Evolutionary conservation across 1,140 invertebrate genomes (phyloP).

Genomic region (Palaemon carinicauda): DNA sequence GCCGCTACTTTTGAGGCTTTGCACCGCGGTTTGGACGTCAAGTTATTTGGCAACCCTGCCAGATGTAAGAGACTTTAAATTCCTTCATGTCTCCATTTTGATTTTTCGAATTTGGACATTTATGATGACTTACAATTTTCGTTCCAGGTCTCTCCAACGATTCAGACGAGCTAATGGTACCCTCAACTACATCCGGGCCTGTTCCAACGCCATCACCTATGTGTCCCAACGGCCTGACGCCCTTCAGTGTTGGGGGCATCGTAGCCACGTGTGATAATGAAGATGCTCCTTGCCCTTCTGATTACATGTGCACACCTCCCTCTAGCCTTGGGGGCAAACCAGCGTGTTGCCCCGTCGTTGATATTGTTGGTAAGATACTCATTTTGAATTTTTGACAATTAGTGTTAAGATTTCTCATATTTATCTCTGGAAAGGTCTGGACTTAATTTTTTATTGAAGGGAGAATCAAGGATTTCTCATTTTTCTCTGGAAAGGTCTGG

Average conservation of each 20-base stretch:
- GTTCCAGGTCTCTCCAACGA: conserved; percentile 48
- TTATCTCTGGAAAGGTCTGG: too few species aligned
- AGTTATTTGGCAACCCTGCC: too few species aligned
- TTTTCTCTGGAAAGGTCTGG: background rate
- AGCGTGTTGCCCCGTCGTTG: conserved; percentile 64
- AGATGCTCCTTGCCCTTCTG: conserved; percentile 46
- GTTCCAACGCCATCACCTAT: background rate
- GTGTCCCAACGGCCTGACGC: conserved; percentile 48
- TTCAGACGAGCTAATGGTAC: conserved; percentile 15
- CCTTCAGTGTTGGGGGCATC: conserved; percentile 51
- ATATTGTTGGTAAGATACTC: conserved; percentile 30
- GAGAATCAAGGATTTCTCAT: too few species aligned
- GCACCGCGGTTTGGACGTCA: too few species aligned
- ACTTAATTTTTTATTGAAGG: too few species aligned
- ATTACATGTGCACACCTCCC: conserved; percentile 52
- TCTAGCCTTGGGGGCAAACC: background rate
- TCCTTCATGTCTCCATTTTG: background rate
- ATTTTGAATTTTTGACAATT: background rate
- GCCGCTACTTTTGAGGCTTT: too few species aligned
- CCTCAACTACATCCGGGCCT: background rate
- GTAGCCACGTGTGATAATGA: conserved; percentile 34
- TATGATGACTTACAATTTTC: too few species aligned
- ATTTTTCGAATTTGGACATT: too few species aligned
- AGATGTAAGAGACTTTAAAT: too few species aligned
- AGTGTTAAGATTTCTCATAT: too few species aligned